These are phyloP conservation scores for Rhagonycha fulva DNA, from an alignment of 2,888 invertebrate genomes.

Conservation along the genomic window DNA sequence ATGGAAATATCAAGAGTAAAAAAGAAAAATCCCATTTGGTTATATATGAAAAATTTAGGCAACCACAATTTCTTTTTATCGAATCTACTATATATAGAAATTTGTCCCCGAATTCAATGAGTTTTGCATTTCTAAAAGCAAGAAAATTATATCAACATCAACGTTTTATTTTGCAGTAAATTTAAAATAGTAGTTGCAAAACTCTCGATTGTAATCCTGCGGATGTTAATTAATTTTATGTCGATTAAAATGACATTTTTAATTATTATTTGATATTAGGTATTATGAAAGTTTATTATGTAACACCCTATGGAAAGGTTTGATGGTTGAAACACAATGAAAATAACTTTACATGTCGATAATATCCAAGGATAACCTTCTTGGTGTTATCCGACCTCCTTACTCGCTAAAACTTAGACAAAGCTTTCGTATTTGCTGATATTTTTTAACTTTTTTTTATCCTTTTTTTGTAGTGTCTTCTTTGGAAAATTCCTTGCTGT, in stretches of 20 bases:
- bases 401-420: background rate
- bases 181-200: background rate
- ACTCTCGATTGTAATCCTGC: background rate
- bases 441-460: background rate
- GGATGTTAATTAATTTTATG: background rate
- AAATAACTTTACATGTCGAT: background rate
- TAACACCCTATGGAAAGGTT: background rate
- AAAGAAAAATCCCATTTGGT: background rate
- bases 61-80: background rate
- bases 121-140: background rate
- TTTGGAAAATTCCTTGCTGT: too few species aligned
- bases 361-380: background rate
- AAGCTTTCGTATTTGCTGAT: background rate
- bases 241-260: background rate
- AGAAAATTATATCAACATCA: background rate
- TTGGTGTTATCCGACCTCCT: background rate
- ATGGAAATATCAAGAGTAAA: background rate
- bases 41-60: background rate
- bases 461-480: too few species aligned
- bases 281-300: background rate
- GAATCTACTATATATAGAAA: background rate
- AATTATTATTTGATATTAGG: background rate
- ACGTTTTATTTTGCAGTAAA: background rate
- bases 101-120: slow-evolving; percentile 1
- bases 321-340: too few species aligned